These are phyloP conservation scores for Dipus sagitta DNA, from an alignment of 2,797 vertebrate species.

Conservation along the genomic window DNA sequence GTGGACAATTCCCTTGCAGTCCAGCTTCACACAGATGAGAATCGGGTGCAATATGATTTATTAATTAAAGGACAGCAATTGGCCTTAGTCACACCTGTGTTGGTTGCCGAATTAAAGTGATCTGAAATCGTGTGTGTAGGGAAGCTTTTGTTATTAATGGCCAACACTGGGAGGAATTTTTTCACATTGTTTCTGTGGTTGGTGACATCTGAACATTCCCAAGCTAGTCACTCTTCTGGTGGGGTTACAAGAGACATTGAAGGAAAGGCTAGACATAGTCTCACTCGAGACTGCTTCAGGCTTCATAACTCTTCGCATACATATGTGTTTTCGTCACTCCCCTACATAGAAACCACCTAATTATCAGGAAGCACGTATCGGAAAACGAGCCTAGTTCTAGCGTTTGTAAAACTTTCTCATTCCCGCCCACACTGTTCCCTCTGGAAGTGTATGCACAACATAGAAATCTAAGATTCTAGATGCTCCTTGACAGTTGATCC, in stretches of 20 bases:
- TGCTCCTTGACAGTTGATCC: slow-evolving; percentile 72
- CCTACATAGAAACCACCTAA: background rate
- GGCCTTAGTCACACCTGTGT: background rate
- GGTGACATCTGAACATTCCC: slow-evolving; percentile 17
- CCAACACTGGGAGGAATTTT: background rate
- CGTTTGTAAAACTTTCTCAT: slow-evolving; percentile 3
- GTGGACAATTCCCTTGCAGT: background rate
- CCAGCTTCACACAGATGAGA: background rate
- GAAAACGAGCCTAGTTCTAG: background rate
- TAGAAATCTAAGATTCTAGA: slow-evolving; percentile 47
- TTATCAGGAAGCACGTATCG: background rate
- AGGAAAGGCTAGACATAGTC: background rate
- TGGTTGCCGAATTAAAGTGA: background rate
- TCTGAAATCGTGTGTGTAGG: background rate
- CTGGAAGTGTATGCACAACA: slow-evolving; percentile 58
- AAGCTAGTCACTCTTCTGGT: background rate
- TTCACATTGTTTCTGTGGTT: background rate
- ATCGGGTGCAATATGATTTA: background rate
- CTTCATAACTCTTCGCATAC: background rate
- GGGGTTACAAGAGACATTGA: background rate
- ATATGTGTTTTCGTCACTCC: background rate
- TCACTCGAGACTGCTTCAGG: background rate
- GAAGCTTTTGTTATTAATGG: background rate
- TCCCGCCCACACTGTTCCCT: background rate
- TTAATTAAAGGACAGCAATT: background rate